Conservation (phyloP, 2,888 invertebrate genomes). For the Perdita meconis region DNA sequence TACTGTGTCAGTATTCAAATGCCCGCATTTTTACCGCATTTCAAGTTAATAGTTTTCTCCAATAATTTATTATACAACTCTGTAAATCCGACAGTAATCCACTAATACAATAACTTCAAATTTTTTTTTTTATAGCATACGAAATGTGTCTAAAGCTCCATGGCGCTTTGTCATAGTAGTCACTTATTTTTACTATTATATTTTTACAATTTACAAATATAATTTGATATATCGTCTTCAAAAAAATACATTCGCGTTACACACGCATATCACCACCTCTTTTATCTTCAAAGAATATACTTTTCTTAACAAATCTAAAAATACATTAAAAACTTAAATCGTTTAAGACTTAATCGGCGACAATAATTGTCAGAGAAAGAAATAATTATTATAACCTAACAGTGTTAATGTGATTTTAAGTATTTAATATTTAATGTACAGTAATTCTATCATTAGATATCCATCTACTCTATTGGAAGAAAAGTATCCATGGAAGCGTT, state of each 20-base stretch:
- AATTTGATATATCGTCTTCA: constrained; percentile 79
- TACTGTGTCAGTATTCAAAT: constrained; percentile 73
- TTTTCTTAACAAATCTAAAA: constrained; percentile 76
- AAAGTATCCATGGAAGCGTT: constrained; percentile 65
- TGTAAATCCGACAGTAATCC: constrained; percentile 39
- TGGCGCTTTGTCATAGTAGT: constrained; percentile 42
- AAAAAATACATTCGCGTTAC: constrained; percentile 81
- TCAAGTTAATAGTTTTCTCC: constrained; percentile 56
- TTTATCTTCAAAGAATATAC: constrained; percentile 62
- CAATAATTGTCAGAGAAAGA: constrained; percentile 51
- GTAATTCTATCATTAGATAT: constrained; percentile 55
- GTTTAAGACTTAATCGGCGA: constrained; percentile 71
- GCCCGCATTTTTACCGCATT: constrained; percentile 77
- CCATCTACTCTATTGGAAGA: constrained; percentile 61
- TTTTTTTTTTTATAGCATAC: constrained; percentile 45
- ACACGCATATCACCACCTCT: constrained; percentile 71
- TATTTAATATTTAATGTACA: constrained; percentile 71
- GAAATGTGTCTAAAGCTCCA: constrained; percentile 55
- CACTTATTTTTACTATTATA: constrained; percentile 68
- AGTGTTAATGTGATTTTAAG: constrained; percentile 49
- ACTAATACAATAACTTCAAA: constrained; percentile 52
- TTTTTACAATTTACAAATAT: constrained; percentile 83
- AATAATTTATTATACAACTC: constrained; percentile 67
- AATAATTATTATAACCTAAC: constrained; percentile 64
- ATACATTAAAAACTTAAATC: constrained; percentile 76